A percentile compares a stretch with the other conserved stretches of the same genome.
These are phyloP conservation scores for Catocala nupta DNA, from an alignment of 2,888 invertebrate species.

Conservation along the genomic window DNA sequence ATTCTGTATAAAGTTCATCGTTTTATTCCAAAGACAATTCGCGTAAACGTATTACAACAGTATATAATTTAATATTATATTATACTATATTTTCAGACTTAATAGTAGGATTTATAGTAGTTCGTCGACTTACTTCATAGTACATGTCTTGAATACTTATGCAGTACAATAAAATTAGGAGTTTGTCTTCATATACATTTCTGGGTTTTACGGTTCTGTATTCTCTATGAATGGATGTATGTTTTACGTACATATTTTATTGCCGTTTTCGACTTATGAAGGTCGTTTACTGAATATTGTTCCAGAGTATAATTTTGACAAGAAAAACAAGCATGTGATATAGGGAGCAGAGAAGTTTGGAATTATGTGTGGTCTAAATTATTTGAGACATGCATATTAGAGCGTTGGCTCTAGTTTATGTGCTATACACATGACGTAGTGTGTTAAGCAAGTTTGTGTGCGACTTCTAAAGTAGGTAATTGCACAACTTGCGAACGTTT, in stretches of 20 bases:
- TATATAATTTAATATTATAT: too few relatives aligned
- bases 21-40: too few relatives aligned
- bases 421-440: constrained; percentile 19
- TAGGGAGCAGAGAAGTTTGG: too few relatives aligned
- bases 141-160: constrained; percentile 33
- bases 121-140: constrained; percentile 22
- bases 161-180: constrained; percentile 44
- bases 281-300: constrained; percentile 7
- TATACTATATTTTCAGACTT: too few relatives aligned
- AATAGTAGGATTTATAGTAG: too few relatives aligned
- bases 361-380: constrained; percentile 15
- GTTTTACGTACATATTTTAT: constrained; percentile 38
- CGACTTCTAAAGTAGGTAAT: constrained; percentile 47
- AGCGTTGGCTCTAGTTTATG: constrained; percentile 16
- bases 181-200: constrained; percentile 29
- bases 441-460: constrained; percentile 30
- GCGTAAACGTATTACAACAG: too few relatives aligned
- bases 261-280: constrained; percentile 21
- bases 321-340: background rate
- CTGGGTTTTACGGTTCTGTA: constrained; percentile 37
- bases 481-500: constrained; percentile 47
- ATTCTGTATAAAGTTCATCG: too few relatives aligned
- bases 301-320: constrained; percentile 2
- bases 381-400: constrained; percentile 6
- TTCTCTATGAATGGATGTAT: constrained; percentile 31